Evolutionary conservation across 2,888 invertebrate species (phyloP), one percentile per base, ranked within the genome.

Genomic region (Junonia oenone): DNA sequence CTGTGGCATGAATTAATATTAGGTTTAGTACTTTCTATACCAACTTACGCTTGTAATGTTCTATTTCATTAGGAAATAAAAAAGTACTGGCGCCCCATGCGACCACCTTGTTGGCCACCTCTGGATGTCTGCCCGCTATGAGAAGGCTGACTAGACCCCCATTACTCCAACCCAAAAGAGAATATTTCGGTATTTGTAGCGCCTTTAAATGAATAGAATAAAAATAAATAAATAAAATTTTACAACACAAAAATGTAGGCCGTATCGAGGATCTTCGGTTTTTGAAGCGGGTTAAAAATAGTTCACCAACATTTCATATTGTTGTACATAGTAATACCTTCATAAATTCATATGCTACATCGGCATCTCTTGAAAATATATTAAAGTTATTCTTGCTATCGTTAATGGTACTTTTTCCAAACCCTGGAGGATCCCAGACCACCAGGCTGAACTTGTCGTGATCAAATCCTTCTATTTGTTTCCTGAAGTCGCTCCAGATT

Each of bases 101-200:
- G 0, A 97, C 92, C 55, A 97, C 78, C 72, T 95, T 96, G 9
- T 92, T 85, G 0, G 97, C 90, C 8, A 81, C 80, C 0, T 93
- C 84, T 0, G 94, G 93, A 78, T 94, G 91, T 56, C 92, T 92
- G 1, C 94, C 94, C 3, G 97, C 94, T n/a, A 96, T 73, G 27
- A 97, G 93, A 62, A 98, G 80, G 13, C 93, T 93, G 0, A 95
- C 93, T 40, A 94, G 94, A 1, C 96, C 98, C 22, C 98, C 98
- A 82, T 97, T 97, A 81, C 96, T 96, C 96, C 97, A 98, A 0
- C 98, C 98, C 55, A 97, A 71, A 8, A 97, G 68, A 0, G 96
- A 96, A 78, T 93, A 96, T 64, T 93, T 93, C 0, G 91, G 72
- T 38, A 94, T 89, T 1, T 93, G 92, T 6, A 97, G 73, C 43